Evolutionary conservation across 1,140 invertebrate species (phyloP).

Genomic region (Pogonomyrmex californicus): DNA sequence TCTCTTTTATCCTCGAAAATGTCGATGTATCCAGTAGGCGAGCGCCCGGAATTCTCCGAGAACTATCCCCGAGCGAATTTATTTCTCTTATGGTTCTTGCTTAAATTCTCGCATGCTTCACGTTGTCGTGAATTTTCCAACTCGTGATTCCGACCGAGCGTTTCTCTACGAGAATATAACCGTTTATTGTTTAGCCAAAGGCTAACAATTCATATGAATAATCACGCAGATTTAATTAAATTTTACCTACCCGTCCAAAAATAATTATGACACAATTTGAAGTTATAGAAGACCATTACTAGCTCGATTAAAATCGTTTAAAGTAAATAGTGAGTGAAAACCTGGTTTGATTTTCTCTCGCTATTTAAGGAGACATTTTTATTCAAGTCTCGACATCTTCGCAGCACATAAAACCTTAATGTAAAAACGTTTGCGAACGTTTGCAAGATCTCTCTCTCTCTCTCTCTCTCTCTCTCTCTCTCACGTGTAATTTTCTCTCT

Average conservation of each 20-base stretch:
- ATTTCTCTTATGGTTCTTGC: conserved; percentile 33
- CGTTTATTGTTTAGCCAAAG: not conserved
- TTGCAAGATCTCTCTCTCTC: not conserved
- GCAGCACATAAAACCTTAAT: conserved; percentile 11
- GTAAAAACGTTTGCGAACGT: conserved; percentile 1
- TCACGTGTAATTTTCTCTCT: not conserved
- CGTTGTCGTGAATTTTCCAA: conserved; percentile 35
- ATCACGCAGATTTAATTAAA: conserved; percentile 12
- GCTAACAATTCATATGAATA: not conserved
- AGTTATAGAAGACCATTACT: not conserved
- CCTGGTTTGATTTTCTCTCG: too few species aligned
- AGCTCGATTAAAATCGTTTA: conserved; percentile 2
- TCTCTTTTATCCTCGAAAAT: conserved; percentile 49
- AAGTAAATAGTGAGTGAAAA: conserved; percentile 23
- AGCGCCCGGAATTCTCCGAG: conserved; percentile 24
- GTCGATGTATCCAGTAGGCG: conserved; percentile 29
- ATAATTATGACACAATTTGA: not conserved
- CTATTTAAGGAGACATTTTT: too few species aligned
- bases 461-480: not conserved
- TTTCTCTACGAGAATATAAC: not conserved
- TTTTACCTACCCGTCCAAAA: not conserved
- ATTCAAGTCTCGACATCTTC: not conserved
- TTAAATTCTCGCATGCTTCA: conserved; percentile 38
- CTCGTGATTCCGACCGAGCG: not conserved
- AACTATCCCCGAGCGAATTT: conserved; percentile 30